Evolutionary conservation across 2,888 invertebrate genomes (phyloP).

Genomic region (Phalera bucephala): DNA sequence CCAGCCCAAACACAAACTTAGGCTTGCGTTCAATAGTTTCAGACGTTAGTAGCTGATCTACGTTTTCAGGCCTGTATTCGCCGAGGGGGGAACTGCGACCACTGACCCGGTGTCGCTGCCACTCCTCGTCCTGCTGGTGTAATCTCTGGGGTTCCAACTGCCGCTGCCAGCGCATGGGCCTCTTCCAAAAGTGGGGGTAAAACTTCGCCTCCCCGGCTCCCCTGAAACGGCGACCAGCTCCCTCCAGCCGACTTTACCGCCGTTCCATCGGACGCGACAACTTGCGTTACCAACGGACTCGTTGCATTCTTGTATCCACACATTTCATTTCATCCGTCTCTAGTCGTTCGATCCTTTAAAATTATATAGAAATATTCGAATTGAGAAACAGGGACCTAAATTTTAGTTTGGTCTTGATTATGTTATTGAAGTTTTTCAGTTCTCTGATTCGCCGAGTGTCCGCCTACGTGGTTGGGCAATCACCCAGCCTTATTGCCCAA

Average conservation of each 20-base stretch:
- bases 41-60: slow-evolving; percentile 94
- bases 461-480: slow-evolving; percentile 87
- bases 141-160: slow-evolving; percentile 95
- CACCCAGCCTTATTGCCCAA: slow-evolving; percentile 89
- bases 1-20: no score
- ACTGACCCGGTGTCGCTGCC: slow-evolving; percentile 92
- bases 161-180: slow-evolving; percentile 93
- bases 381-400: no score
- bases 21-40: slow-evolving; percentile 80
- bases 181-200: slow-evolving; percentile 94
- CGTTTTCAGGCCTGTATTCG: no score
- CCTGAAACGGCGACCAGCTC: slow-evolving; percentile 67
- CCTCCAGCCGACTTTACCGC: slow-evolving; percentile 70
- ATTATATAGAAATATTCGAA: no score
- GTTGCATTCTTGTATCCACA: slow-evolving; percentile 52
- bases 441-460: slow-evolving; percentile 73
- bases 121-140: slow-evolving; percentile 93
- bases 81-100: no score
- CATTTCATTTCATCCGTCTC: slow-evolving; percentile 37
- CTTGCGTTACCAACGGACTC: slow-evolving; percentile 67
- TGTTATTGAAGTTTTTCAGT: slow-evolving; percentile 39
- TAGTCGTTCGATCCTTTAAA: slow-evolving; percentile 31
- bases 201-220: slow-evolving; percentile 44
- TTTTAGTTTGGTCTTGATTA: no score
- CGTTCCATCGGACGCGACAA: slow-evolving; percentile 70